A percentile compares a stretch with the other conserved stretches of the same genome.
phyloP scores from a whole-genome alignment of 2,888 invertebrate species.

The Corythucha ciliata region DNA sequence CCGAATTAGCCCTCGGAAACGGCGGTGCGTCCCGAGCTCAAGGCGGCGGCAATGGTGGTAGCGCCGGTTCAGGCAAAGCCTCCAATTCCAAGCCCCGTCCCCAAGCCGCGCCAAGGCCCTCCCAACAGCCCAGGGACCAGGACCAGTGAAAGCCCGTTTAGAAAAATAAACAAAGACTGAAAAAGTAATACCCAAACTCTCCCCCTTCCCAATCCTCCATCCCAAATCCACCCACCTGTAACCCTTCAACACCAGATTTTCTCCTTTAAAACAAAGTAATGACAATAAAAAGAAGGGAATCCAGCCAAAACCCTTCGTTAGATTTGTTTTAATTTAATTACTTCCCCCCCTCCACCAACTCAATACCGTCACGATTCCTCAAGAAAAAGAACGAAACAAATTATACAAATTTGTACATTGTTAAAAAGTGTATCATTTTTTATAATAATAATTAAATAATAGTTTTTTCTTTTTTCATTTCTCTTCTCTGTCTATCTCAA shows the following conservation, averaged over 20 bases:
- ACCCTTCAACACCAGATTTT: conserved; percentile 6
- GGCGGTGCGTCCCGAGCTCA: conserved; percentile 48
- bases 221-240: conserved; percentile 6
- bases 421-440: conserved; percentile 22
- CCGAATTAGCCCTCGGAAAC: conserved; percentile 76
- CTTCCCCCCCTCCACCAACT: neutral
- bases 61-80: conserved; percentile 32
- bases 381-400: conserved; percentile 12
- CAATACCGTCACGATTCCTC: too few relatives aligned
- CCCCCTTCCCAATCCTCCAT: neutral
- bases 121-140: conserved; percentile 38
- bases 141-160: conserved; percentile 25
- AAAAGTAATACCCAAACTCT: too few relatives aligned
- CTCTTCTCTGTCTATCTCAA: conserved; percentile 1
- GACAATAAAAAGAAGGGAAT: too few relatives aligned
- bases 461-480: conserved; percentile 17
- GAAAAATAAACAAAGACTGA: conserved; percentile 20
- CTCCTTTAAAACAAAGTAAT: too few relatives aligned
- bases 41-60: conserved; percentile 47
- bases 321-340: conserved; percentile 20
- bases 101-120: conserved; percentile 39
- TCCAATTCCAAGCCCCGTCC: conserved; percentile 40
- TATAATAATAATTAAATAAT: conserved; percentile 23
- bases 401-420: conserved; percentile 23
- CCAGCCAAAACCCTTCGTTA: too few relatives aligned